Conservation (phyloP, 1,140 invertebrate species). For the Drosophila biarmipes region DNA sequence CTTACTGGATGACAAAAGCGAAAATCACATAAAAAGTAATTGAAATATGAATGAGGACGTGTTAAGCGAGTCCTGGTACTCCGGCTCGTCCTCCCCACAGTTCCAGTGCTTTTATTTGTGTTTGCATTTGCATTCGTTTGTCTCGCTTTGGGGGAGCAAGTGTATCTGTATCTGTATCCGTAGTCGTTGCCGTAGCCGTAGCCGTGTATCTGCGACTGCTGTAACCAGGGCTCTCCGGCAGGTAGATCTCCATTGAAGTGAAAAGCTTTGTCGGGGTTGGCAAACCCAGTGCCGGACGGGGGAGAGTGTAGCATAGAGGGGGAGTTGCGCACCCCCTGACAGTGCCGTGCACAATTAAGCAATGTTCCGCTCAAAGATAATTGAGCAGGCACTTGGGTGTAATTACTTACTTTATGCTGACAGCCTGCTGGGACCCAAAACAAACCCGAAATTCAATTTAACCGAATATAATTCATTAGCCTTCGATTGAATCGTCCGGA, state of each 20-base stretch:
- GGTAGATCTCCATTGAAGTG: constrained; percentile 54
- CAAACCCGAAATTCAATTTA: constrained; percentile 65
- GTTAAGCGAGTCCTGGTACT: constrained; percentile 47
- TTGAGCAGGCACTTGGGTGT: constrained; percentile 83
- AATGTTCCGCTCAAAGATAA: constrained; percentile 75
- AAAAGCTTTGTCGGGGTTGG: constrained; percentile 59
- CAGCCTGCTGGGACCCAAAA: constrained; percentile 24
- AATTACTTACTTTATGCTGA: constrained; percentile 83
- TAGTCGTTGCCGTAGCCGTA: too few relatives aligned
- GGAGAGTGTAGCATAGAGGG: too few relatives aligned
- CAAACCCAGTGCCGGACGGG: not conserved
- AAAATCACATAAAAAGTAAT: constrained; percentile 84
- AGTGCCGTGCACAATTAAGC: constrained; percentile 70
- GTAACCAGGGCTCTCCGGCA: not conserved
- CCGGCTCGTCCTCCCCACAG: not conserved
- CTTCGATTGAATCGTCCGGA: constrained; percentile 26
- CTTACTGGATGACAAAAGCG: constrained; percentile 72
- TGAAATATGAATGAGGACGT: constrained; percentile 80
- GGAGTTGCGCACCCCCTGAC: constrained; percentile 16
- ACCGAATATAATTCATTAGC: constrained; percentile 63
- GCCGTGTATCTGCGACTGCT: not conserved
- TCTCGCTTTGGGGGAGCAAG: constrained; percentile 19
- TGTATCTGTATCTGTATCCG: constrained; percentile 15
- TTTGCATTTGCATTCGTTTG: constrained; percentile 41
- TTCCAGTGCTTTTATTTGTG: constrained; percentile 42